Base-by-base conservation (phyloP, 2,113 vertebrate species). In the Poicephalus meyeri region DNA sequence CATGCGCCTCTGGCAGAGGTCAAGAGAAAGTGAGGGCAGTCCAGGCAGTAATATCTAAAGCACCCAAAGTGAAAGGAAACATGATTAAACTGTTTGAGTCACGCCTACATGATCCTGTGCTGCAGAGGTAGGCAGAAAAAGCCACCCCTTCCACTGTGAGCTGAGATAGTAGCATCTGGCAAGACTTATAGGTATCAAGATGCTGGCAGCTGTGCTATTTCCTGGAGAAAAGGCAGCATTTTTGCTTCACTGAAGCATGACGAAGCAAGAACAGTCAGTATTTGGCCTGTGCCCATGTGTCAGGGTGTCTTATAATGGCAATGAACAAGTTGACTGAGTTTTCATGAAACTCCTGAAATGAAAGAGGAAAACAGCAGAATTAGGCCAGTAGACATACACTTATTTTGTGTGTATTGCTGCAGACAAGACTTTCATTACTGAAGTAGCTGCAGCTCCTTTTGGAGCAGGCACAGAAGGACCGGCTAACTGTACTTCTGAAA, bases 231-330 rank as follows among this genome's bases (percentile, higher is more conserved):
- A 20, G 35, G 56, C 87, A 66, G 73, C 18, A 65, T 69, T 94
- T 89, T 92, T 92, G 44, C 86, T 93, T 93, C 83, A 89, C 13
- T 87, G 93, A 94, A 94, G 83, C 88, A 72, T 69, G 83, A 89
- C 92, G 87, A 81, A 92, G 80, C 90, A 93, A 65, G 77, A 95
- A 79, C 4, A 3, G 83, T 66, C 88, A 91, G 86, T 89, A 58
- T 84, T 69, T 87, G 86, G 77, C 88, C 58, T 79, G 53, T 0
- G 0, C 69, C 56, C 83, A 86, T 92, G 80, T 92, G 80, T 95
- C 95, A 71, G 68, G 52, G 25, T 79, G 65, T 69, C 92, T 93
- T 88, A 28, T 5, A 94, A 72, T 37, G 44, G 41, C 3, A 1
- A 64, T 31, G 31, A 49, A 63, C 2, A 3, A 3, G 4, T 61